A percentile compares a stretch with the other conserved stretches of the same genome.
Conservation (phyloP, 2,888 invertebrate genomes). For the Caenorhabditis sp. region DNA sequence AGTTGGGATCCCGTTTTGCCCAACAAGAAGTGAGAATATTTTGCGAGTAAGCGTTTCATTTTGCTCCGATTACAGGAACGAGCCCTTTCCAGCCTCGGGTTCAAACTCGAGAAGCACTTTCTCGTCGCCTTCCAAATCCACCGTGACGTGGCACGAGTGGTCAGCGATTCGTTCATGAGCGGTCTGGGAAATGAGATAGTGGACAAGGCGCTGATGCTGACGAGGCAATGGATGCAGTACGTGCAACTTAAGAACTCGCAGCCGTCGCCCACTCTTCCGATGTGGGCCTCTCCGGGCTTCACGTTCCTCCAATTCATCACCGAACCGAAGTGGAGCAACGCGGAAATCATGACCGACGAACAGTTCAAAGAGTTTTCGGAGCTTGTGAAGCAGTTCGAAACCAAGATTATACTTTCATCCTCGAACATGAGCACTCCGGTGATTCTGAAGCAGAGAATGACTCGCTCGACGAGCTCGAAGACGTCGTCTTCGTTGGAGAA, state of each 20-base stretch:
- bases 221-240: slow-evolving; percentile 41
- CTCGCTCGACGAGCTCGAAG: slow-evolving; percentile 49
- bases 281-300: slow-evolving; percentile 65
- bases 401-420: slow-evolving; percentile 25
- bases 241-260: slow-evolving; percentile 27
- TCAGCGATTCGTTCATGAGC: slow-evolving; percentile 54
- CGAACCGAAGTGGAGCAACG: slow-evolving; percentile 60
- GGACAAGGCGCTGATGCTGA: slow-evolving; percentile 34
- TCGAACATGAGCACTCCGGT: slow-evolving; percentile 34
- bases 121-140: slow-evolving; percentile 59
- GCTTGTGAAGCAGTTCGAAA: slow-evolving; percentile 37
- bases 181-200: slow-evolving; percentile 44
- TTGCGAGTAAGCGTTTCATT: not conserved
- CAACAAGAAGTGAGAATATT: slow-evolving; percentile 22
- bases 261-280: slow-evolving; percentile 52
- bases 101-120: slow-evolving; percentile 54
- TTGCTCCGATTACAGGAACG: slow-evolving; percentile 22
- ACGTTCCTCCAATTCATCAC: slow-evolving; percentile 61
- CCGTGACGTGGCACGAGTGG: slow-evolving; percentile 57
- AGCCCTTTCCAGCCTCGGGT: slow-evolving; percentile 30
- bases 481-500: slow-evolving; percentile 30
- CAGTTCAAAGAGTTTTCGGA: slow-evolving; percentile 35
- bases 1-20: slow-evolving; percentile 6
- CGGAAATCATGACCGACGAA: slow-evolving; percentile 44
- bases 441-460: slow-evolving; percentile 28